Base-by-base conservation (phyloP, 2,888 invertebrate species). In the Ctena decussata region DNA sequence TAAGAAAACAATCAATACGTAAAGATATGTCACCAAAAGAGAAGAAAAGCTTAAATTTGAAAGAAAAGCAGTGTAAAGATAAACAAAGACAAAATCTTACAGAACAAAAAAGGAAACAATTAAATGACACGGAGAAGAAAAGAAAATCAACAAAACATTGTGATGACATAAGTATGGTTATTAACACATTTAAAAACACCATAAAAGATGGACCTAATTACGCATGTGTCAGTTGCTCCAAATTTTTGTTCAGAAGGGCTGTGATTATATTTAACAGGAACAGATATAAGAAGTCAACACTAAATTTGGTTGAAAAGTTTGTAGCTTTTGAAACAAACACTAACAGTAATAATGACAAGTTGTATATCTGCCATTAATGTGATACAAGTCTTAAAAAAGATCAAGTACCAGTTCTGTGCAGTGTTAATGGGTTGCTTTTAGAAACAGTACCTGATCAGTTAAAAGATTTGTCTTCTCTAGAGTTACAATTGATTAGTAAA, bases 401-500 rank as follows among this genome's bases (percentile, higher is more conserved):
- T 27, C 49, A 2, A 37, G 32, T 69, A 15, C 46, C 70, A 60
- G 37, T 41, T 80, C 53, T 65, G 35, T 80, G 73, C 44, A 1
- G 39, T 39, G 41, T 60, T n/a, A 80, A 80, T 21, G 72, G 53
- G 30, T 30, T 79, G 30, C 60, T 44, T 60, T 80, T 80, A 65
- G 73, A 80, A 74, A 21, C 12, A 27, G n/a, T 80, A 41, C 73
- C 65, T 21, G n/a, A 74, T 30, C 30, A 74, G 65, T 37, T 80
- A 30, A 24, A 60, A 21, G 24, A 41, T 39, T 65, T 80, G n/a
- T 73, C 80, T 41, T 74, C 80, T 73, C 65, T 80, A 73, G 73
- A 80, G 60, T 60, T 41, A 44, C 73, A 80, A 27, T 39, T 74
- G 60, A 27, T 80, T n/a, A 57, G 73, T 80, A 73, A 80, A 73